Evolutionary conservation across 2,888 invertebrate genomes (phyloP).

Genomic region (Erynnis tages): DNA sequence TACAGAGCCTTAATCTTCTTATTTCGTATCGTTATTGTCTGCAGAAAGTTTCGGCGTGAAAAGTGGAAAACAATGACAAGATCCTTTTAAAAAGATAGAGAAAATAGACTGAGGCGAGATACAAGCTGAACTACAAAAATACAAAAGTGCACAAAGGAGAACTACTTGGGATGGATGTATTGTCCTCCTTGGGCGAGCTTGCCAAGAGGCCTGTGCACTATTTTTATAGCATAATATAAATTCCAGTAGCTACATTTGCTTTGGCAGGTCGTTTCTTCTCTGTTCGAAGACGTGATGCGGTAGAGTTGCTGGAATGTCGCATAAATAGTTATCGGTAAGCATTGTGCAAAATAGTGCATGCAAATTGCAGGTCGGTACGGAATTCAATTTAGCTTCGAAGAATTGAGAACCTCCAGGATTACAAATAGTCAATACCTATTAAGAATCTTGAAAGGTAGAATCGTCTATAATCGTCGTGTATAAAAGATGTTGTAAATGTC

Average conservation of each 20-base stretch:
- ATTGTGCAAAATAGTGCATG: background rate
- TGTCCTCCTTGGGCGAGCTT: constrained; percentile 23
- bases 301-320: constrained; percentile 5
- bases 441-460: too few species aligned
- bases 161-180: constrained; percentile 27
- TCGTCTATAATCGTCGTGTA: too few species aligned
- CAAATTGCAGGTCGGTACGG: background rate
- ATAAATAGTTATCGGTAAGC: constrained; percentile 3
- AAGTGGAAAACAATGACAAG: constrained; percentile 9
- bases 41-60: constrained; percentile 1
- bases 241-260: constrained; percentile 24
- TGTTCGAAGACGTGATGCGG: constrained; percentile 15
- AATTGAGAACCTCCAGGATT: background rate
- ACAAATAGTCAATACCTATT: background rate
- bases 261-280: constrained; percentile 18
- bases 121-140: constrained; percentile 1
- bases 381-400: too few species aligned
- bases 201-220: constrained; percentile 22
- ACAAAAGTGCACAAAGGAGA: constrained; percentile 21
- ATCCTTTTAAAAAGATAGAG: constrained; percentile 1
- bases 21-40: too few species aligned
- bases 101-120: constrained; percentile 10
- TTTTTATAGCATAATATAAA: constrained; percentile 24
- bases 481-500: too few species aligned
- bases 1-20: too few species aligned